phyloP scores from a whole-genome alignment of 2,797 vertebrate species.

The Anabacerthia variegaticeps region DNA sequence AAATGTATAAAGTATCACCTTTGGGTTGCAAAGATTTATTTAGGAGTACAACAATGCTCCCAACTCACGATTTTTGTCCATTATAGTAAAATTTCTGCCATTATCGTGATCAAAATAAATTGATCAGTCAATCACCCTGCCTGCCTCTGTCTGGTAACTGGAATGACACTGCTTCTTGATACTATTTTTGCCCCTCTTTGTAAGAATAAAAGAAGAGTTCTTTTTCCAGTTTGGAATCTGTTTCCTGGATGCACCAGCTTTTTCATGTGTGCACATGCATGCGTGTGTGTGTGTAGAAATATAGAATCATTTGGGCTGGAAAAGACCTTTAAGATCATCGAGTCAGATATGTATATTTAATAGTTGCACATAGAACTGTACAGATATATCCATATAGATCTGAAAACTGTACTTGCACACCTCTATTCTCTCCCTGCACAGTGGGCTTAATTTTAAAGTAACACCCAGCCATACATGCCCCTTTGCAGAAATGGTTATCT shows the following conservation, averaged over 20 bases:
- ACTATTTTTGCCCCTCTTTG: not conserved
- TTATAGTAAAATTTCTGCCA: not conserved
- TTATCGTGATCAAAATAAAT: constrained; percentile 7
- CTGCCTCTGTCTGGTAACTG: not conserved
- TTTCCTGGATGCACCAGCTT: not conserved
- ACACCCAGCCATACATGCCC: not conserved
- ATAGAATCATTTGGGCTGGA: not conserved
- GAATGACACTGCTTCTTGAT: not conserved
- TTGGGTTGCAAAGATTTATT: not conserved
- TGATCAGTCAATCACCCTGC: not conserved
- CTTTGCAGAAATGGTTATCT: not conserved
- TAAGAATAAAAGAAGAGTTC: not conserved
- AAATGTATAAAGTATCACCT: not conserved
- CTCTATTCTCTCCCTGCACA: not conserved
- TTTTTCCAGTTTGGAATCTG: not conserved
- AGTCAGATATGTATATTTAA: not conserved
- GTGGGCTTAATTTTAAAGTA: not conserved
- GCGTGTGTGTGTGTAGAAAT: accelerated
- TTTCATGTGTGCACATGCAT: accelerated
- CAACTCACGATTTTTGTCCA: not conserved
- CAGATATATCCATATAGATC: not conserved
- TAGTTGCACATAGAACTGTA: not conserved
- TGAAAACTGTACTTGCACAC: not conserved
- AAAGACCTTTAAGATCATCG: not conserved
- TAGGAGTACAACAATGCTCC: not conserved